Evolutionary conservation across 1,140 invertebrate species (phyloP).

Genomic region (Drosophila novamexicana): DNA sequence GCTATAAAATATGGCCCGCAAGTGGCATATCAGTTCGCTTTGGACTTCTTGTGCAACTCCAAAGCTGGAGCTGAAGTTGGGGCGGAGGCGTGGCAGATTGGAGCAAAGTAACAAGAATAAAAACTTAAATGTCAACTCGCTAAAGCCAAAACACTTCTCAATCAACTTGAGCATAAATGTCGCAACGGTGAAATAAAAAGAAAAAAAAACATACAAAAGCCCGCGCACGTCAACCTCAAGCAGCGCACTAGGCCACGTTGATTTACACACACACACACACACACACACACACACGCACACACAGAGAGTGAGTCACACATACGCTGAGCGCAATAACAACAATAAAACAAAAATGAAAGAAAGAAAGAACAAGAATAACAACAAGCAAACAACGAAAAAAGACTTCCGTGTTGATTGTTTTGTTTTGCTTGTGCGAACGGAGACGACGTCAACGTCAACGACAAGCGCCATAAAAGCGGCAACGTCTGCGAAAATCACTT

Average conservation of each 20-base stretch:
- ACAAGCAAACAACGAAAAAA: constrained; percentile 64
- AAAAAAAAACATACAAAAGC: constrained; percentile 55
- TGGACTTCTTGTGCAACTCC: constrained; percentile 22
- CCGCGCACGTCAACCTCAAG: constrained; percentile 74
- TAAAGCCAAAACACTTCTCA: constrained; percentile 75
- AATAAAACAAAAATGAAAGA: constrained; percentile 26
- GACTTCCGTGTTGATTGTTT: constrained; percentile 80
- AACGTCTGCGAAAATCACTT: constrained; percentile 74
- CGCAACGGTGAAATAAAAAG: constrained; percentile 46
- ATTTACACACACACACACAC: constrained; percentile 56
- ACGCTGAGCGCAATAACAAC: constrained; percentile 42
- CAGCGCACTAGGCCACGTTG: constrained; percentile 78
- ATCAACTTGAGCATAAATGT: constrained; percentile 68
- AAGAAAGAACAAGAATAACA: constrained; percentile 33
- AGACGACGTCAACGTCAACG: constrained; percentile 41
- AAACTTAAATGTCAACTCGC: constrained; percentile 77
- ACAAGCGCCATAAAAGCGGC: constrained; percentile 75
- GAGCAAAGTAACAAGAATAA: constrained; percentile 15
- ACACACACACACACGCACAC: background rate
- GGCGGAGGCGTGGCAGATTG: background rate
- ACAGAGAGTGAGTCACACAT: constrained; percentile 28
- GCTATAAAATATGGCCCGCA: constrained; percentile 27
- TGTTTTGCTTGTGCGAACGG: constrained; percentile 64
- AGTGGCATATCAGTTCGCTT: constrained; percentile 22
- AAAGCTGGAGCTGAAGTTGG: background rate